Percentiles rank a stretch among this genome's conserved stretches.
These are phyloP conservation scores for Muscicapa striata DNA, from an alignment of 2,797 vertebrate genomes.

Conservation along the genomic window DNA sequence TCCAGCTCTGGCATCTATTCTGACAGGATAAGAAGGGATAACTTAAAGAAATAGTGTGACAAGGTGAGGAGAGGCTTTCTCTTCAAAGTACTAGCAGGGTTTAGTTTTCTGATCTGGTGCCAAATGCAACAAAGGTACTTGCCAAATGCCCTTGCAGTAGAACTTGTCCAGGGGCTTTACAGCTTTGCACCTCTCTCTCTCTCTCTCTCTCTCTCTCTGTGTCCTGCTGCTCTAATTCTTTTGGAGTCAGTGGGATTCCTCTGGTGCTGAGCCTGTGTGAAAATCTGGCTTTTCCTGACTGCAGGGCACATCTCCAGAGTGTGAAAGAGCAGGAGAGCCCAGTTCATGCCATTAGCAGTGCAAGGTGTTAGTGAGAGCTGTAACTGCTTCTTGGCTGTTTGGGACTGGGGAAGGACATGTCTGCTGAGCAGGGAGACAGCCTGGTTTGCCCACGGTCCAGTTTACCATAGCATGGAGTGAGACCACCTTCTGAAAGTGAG, in stretches of 20 bases:
- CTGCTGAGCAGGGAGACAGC: background rate
- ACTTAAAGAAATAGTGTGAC: background rate
- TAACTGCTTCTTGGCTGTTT: background rate
- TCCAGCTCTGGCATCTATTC: background rate
- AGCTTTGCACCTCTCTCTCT: background rate
- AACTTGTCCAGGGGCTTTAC: background rate
- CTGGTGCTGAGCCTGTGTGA: background rate
- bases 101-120: background rate
- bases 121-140: background rate
- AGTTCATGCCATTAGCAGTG: background rate
- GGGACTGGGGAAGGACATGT: fast-evolving
- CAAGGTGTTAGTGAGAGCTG: background rate
- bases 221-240: background rate
- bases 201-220: background rate
- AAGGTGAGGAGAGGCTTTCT: background rate
- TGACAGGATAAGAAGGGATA: background rate
- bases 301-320: fast-evolving
- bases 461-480: fast-evolving
- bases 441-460: background rate
- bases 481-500: background rate
- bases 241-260: background rate
- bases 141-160: background rate
- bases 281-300: background rate
- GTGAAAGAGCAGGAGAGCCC: background rate
- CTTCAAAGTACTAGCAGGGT: background rate